Percentiles rank a stretch among this genome's conserved stretches.
phyloP scores from a whole-genome alignment of 1,140 invertebrate genomes.

The Daktulosphaira vitifoliae region DNA sequence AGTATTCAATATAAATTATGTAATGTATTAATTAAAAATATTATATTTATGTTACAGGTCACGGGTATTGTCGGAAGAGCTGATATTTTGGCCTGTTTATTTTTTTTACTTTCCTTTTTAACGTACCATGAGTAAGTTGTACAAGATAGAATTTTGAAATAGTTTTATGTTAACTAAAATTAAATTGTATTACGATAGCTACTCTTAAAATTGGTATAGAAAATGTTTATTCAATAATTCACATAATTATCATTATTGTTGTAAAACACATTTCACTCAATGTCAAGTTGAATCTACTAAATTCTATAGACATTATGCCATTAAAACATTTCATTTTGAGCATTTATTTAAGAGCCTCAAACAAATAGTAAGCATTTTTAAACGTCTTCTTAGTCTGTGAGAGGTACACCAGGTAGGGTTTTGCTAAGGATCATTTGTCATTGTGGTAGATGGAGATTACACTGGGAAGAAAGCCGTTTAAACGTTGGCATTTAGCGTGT shows the following conservation, averaged over 20 bases:
- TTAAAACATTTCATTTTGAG: constrained; percentile 9
- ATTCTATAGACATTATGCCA: background rate
- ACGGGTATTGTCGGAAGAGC: constrained; percentile 72
- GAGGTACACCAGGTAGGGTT: constrained; percentile 9
- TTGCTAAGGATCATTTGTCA: constrained; percentile 9
- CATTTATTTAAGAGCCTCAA: constrained; percentile 15
- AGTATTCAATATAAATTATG: no score
- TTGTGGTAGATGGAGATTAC: constrained; percentile 11
- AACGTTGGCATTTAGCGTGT: background rate
- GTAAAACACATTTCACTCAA: no score
- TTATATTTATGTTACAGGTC: constrained; percentile 65
- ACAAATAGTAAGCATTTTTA: background rate
- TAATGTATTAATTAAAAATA: no score
- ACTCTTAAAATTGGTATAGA: no score
- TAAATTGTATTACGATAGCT: no score
- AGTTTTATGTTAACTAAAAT: no score
- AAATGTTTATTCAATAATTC: no score
- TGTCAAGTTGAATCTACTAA: no score
- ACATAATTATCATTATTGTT: no score
- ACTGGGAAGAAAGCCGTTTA: background rate
- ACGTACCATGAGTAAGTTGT: constrained; percentile 69
- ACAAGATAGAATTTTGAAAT: no score
- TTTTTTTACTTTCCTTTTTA: constrained; percentile 72
- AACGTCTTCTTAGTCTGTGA: background rate
- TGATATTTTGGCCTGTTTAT: constrained; percentile 72